Evolutionary conservation across 2,888 invertebrate species (phyloP).

Genomic region (Stegophylla sp.): DNA sequence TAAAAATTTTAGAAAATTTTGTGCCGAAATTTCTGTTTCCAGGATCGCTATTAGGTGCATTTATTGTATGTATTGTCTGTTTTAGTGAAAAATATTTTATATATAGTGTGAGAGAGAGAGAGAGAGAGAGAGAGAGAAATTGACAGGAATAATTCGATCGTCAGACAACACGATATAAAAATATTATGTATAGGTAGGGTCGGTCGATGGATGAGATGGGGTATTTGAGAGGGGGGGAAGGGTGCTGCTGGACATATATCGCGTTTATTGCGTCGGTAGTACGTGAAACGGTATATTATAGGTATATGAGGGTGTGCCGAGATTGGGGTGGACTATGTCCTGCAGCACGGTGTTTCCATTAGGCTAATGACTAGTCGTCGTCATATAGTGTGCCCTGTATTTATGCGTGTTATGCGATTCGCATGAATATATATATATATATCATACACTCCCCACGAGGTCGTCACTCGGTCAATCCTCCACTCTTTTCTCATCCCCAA

Average conservation of each 20-base stretch:
- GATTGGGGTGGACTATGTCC: constrained; percentile 52
- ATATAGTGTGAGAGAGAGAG: too few relatives aligned
- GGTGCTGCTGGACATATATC: neutral
- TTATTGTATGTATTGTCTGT: too few relatives aligned
- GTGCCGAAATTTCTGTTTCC: too few relatives aligned
- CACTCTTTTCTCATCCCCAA: too few relatives aligned
- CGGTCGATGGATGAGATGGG: too few relatives aligned
- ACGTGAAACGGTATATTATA: constrained; percentile 17
- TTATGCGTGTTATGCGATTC: too few relatives aligned
- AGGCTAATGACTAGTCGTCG: constrained; percentile 59
- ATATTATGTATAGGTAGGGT: neutral
- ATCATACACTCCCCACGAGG: neutral
- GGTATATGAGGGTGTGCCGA: neutral
- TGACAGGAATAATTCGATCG: too few relatives aligned
- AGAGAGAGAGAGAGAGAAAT: too few relatives aligned
- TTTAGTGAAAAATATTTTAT: too few relatives aligned
- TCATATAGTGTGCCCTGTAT: neutral
- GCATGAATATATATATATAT: neutral
- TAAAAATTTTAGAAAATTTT: too few relatives aligned
- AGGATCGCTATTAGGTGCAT: too few relatives aligned
- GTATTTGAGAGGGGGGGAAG: neutral
- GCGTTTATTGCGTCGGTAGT: constrained; percentile 11
- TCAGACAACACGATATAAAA: too few relatives aligned
- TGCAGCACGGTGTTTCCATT: constrained; percentile 54
- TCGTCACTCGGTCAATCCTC: neutral